Evolutionary conservation across 2,888 invertebrate species (phyloP).

Genomic region (Nephrocerus scutellatus): DNA sequence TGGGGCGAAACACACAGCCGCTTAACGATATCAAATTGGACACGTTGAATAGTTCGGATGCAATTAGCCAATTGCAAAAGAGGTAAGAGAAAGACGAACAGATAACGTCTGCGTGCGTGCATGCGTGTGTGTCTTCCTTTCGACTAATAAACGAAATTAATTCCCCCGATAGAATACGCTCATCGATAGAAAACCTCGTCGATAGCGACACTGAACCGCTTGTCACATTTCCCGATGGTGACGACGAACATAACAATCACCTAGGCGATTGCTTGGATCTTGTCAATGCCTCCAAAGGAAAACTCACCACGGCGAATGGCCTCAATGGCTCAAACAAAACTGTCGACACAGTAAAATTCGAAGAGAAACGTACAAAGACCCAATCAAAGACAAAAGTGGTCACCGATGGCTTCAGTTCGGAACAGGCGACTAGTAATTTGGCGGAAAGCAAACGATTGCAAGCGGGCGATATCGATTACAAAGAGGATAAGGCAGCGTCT

Average conservation of each 20-base stretch:
- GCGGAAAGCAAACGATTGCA: conserved; percentile 69
- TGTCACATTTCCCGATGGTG: conserved; percentile 75
- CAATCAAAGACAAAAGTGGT: conserved; percentile 72
- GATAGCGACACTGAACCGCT: conserved; percentile 61
- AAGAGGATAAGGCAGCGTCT: conserved; percentile 70
- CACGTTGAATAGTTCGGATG: conserved; percentile 37
- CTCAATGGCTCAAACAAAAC: conserved; percentile 42
- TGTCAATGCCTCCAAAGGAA: conserved; percentile 46
- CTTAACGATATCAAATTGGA: conserved; percentile 38
- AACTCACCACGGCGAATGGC: conserved; percentile 43
- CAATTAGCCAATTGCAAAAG: conserved; percentile 39
- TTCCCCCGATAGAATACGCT: conserved; percentile 63
- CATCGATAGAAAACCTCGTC: conserved; percentile 72
- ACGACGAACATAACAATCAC: conserved; percentile 55
- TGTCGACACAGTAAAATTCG: conserved; percentile 67
- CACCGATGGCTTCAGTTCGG: conserved; percentile 74
- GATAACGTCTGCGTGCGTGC: background rate
- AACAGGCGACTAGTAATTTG: conserved; percentile 62
- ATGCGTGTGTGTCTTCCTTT: no score
- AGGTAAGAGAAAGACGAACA: conserved; percentile 29
- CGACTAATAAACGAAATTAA: no score
- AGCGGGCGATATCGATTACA: conserved; percentile 74
- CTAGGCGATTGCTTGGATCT: conserved; percentile 34
- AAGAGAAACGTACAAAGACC: conserved; percentile 75
- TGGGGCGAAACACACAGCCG: conserved; percentile 36